phyloP scores from a whole-genome alignment of 2,113 vertebrate species.

The Silurus meridionalis region DNA sequence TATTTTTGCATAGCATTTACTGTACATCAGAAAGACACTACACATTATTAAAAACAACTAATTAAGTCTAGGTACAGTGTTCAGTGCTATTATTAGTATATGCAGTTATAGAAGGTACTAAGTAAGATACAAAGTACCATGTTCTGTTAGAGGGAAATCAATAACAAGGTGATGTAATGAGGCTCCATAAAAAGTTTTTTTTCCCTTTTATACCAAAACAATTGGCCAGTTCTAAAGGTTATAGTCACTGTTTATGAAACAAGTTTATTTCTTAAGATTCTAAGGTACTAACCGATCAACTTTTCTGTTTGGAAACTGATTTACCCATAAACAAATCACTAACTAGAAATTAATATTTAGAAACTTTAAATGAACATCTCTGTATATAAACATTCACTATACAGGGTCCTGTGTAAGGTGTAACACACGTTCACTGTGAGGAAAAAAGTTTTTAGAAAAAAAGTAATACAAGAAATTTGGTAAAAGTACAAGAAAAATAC shows the following conservation, averaged over 20 bases:
- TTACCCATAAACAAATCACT: not conserved
- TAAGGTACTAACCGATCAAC: not conserved
- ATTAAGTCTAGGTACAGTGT: not conserved
- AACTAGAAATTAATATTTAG: not conserved
- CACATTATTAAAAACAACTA: not conserved
- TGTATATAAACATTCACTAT: not conserved
- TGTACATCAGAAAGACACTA: not conserved
- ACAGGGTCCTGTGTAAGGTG: not conserved
- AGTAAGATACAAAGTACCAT: not conserved
- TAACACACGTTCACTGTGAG: not conserved
- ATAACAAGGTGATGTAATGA: not conserved
- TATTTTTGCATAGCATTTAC: slow-evolving; percentile 1
- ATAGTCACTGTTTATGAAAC: not conserved
- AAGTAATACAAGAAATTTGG: no score
- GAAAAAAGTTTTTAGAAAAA: no score
- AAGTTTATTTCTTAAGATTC: not conserved
- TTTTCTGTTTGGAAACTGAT: not conserved
- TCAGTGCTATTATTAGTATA: not conserved
- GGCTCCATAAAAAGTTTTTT: no score
- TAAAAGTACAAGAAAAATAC: no score
- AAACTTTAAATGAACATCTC: not conserved
- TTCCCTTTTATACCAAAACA: no score
- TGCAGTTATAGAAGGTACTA: not conserved
- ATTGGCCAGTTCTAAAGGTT: not conserved
- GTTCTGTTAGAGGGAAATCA: not conserved